A percentile compares a stretch with the other conserved stretches of the same genome.
Conservation (phyloP, 2,113 vertebrate species). For the Heptranchias perlo region DNA sequence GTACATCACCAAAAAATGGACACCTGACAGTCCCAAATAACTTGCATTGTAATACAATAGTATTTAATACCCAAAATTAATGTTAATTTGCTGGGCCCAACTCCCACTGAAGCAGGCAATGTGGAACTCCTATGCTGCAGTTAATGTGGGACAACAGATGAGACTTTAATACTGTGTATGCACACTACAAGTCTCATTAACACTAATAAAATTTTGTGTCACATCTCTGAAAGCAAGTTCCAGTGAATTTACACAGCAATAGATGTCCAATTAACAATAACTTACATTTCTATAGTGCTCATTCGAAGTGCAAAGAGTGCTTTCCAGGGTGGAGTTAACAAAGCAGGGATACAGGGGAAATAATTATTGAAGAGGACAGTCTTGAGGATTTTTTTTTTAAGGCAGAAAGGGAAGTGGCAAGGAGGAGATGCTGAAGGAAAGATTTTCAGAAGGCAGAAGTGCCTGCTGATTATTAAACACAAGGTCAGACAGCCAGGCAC, state of each 20-base stretch:
- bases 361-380: not conserved
- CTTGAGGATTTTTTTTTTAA: not conserved
- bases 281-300: not conserved
- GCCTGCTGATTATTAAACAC: not conserved
- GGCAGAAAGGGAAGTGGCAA: not conserved
- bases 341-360: not conserved
- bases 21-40: no score
- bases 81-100: not conserved
- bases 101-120: not conserved
- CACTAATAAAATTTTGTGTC: not conserved
- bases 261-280: not conserved
- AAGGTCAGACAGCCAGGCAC: not conserved
- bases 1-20: no score
- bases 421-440: not conserved
- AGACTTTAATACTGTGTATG: not conserved
- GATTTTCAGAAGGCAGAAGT: not conserved
- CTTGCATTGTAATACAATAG: no score
- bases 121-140: not conserved
- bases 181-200: not conserved
- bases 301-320: not conserved
- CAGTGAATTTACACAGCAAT: not conserved
- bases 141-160: no score
- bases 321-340: not conserved
- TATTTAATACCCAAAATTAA: not conserved
- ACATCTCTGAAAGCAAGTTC: not conserved